Percentiles rank a stretch among this genome's conserved stretches.
Conservation (phyloP, 2,113 vertebrate species). For the Amazona guildingii region DNA sequence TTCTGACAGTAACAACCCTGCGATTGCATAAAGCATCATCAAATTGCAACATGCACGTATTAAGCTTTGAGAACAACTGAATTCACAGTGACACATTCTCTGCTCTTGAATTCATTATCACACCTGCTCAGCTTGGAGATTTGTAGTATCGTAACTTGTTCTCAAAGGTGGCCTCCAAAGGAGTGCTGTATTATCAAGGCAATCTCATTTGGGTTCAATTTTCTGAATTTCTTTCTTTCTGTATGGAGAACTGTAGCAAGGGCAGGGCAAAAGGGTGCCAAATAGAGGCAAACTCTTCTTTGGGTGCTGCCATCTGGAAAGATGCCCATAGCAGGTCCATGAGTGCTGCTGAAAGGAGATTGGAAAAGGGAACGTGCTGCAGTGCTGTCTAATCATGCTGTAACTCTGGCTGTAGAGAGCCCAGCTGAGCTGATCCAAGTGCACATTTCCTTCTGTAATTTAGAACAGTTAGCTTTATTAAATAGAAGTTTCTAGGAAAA, state of each 20-base stretch:
- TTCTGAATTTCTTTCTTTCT: not conserved
- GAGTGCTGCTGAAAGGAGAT: not conserved
- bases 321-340: not conserved
- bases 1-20: conserved; percentile 64
- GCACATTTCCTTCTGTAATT: not conserved
- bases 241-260: not conserved
- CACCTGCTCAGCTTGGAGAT: conserved; percentile 35
- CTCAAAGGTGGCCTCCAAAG: conserved; percentile 36
- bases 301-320: not conserved
- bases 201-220: conserved; percentile 56
- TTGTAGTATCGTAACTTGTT: conserved; percentile 1
- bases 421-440: not conserved
- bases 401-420: not conserved
- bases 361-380: not conserved
- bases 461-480: not conserved
- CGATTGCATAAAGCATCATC: conserved; percentile 68
- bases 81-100: conserved; percentile 47
- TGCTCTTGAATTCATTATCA: conserved; percentile 65
- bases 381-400: rapidly evolving
- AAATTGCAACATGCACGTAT: conserved; percentile 61
- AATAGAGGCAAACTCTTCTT: not conserved
- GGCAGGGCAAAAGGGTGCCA: not conserved
- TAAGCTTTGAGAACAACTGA: conserved; percentile 57
- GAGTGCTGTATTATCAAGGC: not conserved
- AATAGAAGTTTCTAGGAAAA: not conserved